Base-by-base conservation (phyloP, 1,140 invertebrate species). In the Brachystomella parvula region DNA sequence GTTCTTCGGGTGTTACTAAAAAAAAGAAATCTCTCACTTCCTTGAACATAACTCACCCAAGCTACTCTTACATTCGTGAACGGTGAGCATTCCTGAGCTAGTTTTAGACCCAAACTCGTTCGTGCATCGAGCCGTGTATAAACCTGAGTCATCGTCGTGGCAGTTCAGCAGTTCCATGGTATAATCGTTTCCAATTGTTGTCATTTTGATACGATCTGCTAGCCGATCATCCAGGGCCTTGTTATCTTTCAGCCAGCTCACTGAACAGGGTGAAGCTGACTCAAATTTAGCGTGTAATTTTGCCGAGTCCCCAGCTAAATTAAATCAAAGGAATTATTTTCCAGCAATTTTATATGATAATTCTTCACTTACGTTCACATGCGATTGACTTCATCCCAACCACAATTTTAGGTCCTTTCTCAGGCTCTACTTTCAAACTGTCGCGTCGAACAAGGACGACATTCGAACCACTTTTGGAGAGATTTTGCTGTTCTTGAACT, bases 191-290 rank as follows among this genome's bases (percentile, higher is more conserved):
- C 80, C 78, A 47, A 79, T 78, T 0, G 81, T 81, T 21, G 85
- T 82, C 58, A 83, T 83, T 26, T 73, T 76, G 47, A 92, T 84
- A 9, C 90, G 80, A 73, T 92, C 89, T 21, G 88, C 86, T 47
- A 90, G 78, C 64, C 81, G 83, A 73, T 89, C 89, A 35, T 87
- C 85, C 64, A 96, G 73, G 0, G 87, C 86, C 77, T 88, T 86
- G 76, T 94, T 94, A 77, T 94, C 89, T 76, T 93, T 94, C 60
- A 94, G 77, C 93, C 93, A 97, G 39, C 86, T 87, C 58, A 96
- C 83, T 29, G 81, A 47, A 24, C 29, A 53, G 12, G 79, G 77
- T 0, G 79, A 76, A 39, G 76, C 69, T 21, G 77, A 77, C 35
- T 82, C 79, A 47, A 94, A 82, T 68, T 86, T 82, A 75, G 91